These are phyloP conservation scores for Pristionchus arcanus DNA, from an alignment of 2,888 invertebrate species.

Conservation along the genomic window DNA sequence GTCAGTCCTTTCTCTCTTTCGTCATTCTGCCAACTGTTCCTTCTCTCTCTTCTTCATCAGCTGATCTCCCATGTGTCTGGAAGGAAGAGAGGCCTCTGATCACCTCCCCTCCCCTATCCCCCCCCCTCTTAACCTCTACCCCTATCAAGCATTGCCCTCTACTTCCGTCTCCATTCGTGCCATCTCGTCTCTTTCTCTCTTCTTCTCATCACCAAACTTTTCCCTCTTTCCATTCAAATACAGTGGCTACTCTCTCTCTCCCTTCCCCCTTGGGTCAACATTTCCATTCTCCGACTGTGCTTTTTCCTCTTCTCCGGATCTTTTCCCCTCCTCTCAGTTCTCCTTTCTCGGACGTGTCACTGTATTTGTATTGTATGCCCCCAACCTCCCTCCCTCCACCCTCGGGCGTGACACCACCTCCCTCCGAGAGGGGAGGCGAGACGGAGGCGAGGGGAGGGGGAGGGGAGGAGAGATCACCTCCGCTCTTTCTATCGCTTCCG, in stretches of 20 bases:
- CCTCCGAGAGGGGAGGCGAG: conserved; percentile 22
- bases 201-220: conserved; percentile 32
- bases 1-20: conserved; percentile 17
- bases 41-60: background rate
- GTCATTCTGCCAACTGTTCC: conserved; percentile 49
- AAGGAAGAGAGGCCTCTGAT: background rate
- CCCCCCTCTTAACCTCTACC: background rate
- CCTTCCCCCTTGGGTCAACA: conserved; percentile 36
- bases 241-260: conserved; percentile 45
- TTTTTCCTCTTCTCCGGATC: conserved; percentile 39
- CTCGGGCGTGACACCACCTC: conserved; percentile 49
- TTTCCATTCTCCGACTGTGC: conserved; percentile 34
- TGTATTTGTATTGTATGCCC: conserved; percentile 35
- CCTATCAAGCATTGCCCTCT: conserved; percentile 5
- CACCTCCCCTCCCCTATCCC: background rate
- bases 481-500: conserved; percentile 11
- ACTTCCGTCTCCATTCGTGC: conserved; percentile 29
- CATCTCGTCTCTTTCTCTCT: conserved; percentile 18
- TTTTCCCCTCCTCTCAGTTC: conserved; percentile 19
- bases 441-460: background rate
- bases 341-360: conserved; percentile 49
- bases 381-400: background rate
- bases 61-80: conserved; percentile 48
- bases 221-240: conserved; percentile 29
- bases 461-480: conserved; percentile 12